Base-by-base conservation (phyloP, 2,888 invertebrate genomes). In the Ochropleura plecta region DNA sequence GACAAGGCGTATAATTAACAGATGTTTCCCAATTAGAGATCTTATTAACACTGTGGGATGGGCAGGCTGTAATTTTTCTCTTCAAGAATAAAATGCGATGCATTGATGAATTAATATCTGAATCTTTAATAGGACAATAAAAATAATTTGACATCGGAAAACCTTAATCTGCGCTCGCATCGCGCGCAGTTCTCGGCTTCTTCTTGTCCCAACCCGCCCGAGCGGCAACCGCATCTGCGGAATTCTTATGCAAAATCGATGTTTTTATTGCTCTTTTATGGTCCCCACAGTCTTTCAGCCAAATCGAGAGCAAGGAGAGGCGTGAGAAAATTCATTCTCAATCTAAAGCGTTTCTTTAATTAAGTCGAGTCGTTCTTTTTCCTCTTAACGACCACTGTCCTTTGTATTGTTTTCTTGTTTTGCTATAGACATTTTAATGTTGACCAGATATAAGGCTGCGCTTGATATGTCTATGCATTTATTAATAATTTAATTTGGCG, bases 311-410 rank as follows among this genome's bases (percentile, higher is more conserved):
- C 85, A 90, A 88, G 90, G 86, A 87, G 86, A 90, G 91, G 91
- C 91, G 91, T 90, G 90, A 89, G 89, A 89, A 89, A 90, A 91
- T 92, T 90, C 90, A 91, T 92, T 92, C 87, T 85, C 81, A 88
- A 90, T 91, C 92, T 92, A 92, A 92, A 93, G 88, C 90, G 90
- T 92, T 93, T 92, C 91, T 91, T 91, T 94, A 94, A 94, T 94
- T 93, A 93, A 92, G 91, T 86, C 73, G 73, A 79, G 79, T 88
- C 90, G 84, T 90, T 92, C 62, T 91, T 92, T 93, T 93, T 91
- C 87, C 89, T 88, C 87, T 92, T 92, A 92, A 92, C 87, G 90
- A 90, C 87, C 86, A 83, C 83, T 90, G 88, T 89, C 89, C 81
- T 73, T 71, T 72, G 59, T 66, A 51, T 53, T 42, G 66, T 62